Conservation (phyloP, 2,888 invertebrate species). For the Sepiola atlantica region DNA sequence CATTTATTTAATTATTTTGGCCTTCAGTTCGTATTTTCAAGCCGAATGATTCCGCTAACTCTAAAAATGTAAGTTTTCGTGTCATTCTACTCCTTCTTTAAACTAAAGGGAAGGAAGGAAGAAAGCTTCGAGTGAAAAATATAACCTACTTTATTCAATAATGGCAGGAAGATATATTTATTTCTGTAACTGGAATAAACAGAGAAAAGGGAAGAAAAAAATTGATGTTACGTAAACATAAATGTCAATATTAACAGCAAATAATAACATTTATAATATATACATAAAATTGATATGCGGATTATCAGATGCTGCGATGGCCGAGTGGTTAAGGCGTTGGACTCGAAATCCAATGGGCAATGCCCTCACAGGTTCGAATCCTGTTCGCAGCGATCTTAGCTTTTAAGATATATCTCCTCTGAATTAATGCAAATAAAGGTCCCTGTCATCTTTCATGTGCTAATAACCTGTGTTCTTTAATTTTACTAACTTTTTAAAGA, state of each 20-base stretch:
- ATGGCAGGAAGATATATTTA: neutral
- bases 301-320: slow-evolving; percentile 32
- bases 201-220: too few species aligned
- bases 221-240: too few species aligned
- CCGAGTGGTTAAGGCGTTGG: slow-evolving; percentile 32
- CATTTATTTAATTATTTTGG: neutral
- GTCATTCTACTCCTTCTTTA: neutral
- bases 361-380: slow-evolving; percentile 32
- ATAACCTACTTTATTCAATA: neutral
- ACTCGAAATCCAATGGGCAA: slow-evolving; percentile 32
- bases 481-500: neutral
- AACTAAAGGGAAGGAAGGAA: neutral
- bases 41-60: neutral
- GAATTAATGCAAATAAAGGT: neutral
- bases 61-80: neutral
- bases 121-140: neutral
- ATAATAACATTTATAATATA: neutral
- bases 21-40: neutral
- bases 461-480: neutral
- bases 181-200: too few species aligned
- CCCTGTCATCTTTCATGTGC: neutral
- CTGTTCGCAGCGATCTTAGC: neutral
- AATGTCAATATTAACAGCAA: too few species aligned
- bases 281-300: neutral
- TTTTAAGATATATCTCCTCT: neutral